phyloP scores from a whole-genome alignment of 1,140 invertebrate genomes.

The Heliothis virescens region DNA sequence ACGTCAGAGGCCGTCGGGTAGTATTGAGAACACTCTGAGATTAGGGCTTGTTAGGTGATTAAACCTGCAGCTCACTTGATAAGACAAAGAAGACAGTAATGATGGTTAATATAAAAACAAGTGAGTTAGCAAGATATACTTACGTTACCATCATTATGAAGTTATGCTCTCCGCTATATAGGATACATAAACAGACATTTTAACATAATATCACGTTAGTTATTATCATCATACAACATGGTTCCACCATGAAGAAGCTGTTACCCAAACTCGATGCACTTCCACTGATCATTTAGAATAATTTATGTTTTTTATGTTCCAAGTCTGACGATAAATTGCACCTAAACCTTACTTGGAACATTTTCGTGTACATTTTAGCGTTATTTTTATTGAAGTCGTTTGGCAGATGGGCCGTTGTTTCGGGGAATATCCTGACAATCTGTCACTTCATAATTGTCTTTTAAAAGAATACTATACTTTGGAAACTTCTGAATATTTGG shows the following conservation, averaged over 20 bases:
- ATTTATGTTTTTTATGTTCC: background rate
- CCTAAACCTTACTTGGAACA: conserved; percentile 4
- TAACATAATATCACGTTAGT: too few relatives aligned
- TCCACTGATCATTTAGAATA: background rate
- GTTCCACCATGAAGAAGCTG: background rate
- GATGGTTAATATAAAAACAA: too few relatives aligned
- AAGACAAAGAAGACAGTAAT: too few relatives aligned
- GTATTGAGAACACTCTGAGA: too few relatives aligned
- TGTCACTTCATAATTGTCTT: conserved; percentile 10
- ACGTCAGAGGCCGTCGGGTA: too few relatives aligned
- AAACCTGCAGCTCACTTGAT: too few relatives aligned
- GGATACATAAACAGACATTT: too few relatives aligned
- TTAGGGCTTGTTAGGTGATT: too few relatives aligned
- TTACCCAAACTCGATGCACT: background rate
- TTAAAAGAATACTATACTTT: background rate
- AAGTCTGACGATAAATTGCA: background rate
- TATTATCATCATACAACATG: too few relatives aligned
- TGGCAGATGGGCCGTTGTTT: background rate
- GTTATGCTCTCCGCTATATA: too few relatives aligned
- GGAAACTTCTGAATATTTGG: background rate
- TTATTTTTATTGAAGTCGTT: background rate
- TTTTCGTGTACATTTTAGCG: conserved; percentile 4
- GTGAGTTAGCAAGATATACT: too few relatives aligned
- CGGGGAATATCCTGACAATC: background rate
- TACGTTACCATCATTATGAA: too few relatives aligned